Base-by-base conservation (phyloP, 2,113 vertebrate genomes). In the Dissostichus mawsoni region DNA sequence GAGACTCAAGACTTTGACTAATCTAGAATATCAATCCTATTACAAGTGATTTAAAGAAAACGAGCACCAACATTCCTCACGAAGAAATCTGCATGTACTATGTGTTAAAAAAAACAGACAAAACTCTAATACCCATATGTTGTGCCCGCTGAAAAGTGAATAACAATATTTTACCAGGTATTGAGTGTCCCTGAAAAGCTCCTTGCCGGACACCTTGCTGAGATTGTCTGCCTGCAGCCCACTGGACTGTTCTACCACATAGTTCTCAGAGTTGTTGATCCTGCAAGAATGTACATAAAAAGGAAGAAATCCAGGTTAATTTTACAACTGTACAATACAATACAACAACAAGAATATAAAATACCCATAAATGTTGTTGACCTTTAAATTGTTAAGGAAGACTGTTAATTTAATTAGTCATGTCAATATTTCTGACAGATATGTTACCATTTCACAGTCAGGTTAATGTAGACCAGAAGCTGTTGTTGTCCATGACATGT, bases 391-490 rank as follows among this genome's bases (percentile, higher is more conserved):
- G 16, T 58, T 20, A 74, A 25, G 11, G 63, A 64, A 76, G 3
- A 59, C 25, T 11, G 23, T 62, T 56, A 4, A 53, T 48, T 63
- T 11, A 1, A 13, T 84, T 45, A 20, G 7, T 52, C 14, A 36
- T 8, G 17, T 63, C 16, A 47, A 25, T 7, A 29, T 50, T 50
- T 1, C 45, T 52, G 11, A 72, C 17, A 13, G 18, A 74, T 58
- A 58, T 2, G 3, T 41, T 36, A 93, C 95, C 96, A 96, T 89
- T 91, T 93, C 18, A 95, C 84, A 11, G 58, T 94, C 70, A 96
- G 92, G 23, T 84, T 76, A 16, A 94, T 93, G 86, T 87, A 95
- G 52, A 93, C 91, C 70, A 93, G 79, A 67, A 96, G 88, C 80
- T 92, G 82, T 47, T 93, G 91, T 82, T 86, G 88, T 72, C 94